These are phyloP conservation scores for Bhutanitis thaidina DNA, from an alignment of 2,888 invertebrate genomes.

Conservation along the genomic window DNA sequence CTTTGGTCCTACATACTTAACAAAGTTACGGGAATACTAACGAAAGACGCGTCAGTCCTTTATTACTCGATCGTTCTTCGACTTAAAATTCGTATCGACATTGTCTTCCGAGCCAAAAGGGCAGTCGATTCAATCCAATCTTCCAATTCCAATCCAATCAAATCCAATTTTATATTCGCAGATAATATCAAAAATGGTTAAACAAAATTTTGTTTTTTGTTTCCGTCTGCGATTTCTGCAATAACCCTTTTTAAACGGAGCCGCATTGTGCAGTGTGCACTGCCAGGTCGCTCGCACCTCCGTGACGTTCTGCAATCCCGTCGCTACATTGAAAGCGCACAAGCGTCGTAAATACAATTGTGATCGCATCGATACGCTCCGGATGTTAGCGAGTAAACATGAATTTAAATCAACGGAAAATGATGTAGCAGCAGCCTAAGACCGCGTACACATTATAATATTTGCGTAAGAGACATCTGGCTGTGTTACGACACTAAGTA, in stretches of 20 bases:
- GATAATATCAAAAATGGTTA: too few species aligned
- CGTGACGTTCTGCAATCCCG: slow-evolving; percentile 24
- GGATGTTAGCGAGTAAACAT: slow-evolving; percentile 59
- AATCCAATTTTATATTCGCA: too few species aligned
- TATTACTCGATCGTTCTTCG: too few species aligned
- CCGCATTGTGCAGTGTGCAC: neutral
- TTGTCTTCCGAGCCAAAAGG: too few species aligned
- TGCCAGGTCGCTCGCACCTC: neutral
- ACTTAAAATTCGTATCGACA: too few species aligned
- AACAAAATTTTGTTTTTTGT: neutral
- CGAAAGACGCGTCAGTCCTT: too few species aligned
- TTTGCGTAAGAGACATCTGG: too few species aligned
- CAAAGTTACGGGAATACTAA: too few species aligned
- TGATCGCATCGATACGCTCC: slow-evolving; percentile 35
- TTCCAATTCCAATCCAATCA: too few species aligned
- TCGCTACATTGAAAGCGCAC: slow-evolving; percentile 48
- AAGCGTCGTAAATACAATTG: slow-evolving; percentile 38
- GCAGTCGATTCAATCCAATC: too few species aligned
- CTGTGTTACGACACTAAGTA: too few species aligned
- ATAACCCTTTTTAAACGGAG: neutral
- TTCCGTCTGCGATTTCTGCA: neutral
- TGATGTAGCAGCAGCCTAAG: slow-evolving; percentile 34
- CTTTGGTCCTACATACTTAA: too few species aligned
- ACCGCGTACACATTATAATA: slow-evolving; percentile 25
- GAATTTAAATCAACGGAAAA: slow-evolving; percentile 58